Evolutionary conservation across 2,113 vertebrate genomes (phyloP).

Genomic region (Epinephelus moara): DNA sequence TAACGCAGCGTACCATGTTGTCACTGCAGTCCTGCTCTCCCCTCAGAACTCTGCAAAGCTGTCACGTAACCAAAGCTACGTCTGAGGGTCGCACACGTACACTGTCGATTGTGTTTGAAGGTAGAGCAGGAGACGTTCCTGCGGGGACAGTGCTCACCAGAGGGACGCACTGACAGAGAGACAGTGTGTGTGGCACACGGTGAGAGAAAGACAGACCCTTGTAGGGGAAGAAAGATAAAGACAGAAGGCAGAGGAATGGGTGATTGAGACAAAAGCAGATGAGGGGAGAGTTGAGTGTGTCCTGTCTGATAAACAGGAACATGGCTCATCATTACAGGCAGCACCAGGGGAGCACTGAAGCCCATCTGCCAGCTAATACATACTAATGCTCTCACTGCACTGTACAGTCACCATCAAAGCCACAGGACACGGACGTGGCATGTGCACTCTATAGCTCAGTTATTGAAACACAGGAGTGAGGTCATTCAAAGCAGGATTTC

Average conservation of each 20-base stretch:
- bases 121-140: conserved; percentile 57
- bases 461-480: conserved; percentile 13
- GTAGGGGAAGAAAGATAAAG: conserved; percentile 38
- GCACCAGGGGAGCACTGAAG: conserved; percentile 65
- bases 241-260: conserved; percentile 42
- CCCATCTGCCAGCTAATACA: conserved; percentile 79
- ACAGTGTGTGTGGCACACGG: not conserved
- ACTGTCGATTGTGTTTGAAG: conserved; percentile 53
- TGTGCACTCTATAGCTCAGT: conserved; percentile 7
- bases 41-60: conserved; percentile 50
- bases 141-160: conserved; percentile 22
- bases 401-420: conserved; percentile 58
- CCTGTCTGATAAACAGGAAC: conserved; percentile 77
- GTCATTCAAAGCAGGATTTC: conserved; percentile 49
- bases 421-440: conserved; percentile 46
- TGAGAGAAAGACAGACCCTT: not conserved
- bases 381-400: conserved; percentile 66
- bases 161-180: conserved; percentile 24
- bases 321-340: conserved; percentile 79
- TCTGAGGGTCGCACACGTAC: conserved; percentile 16
- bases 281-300: conserved; percentile 70
- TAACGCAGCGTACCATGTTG: conserved; percentile 57
- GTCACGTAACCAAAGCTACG: conserved; percentile 37
- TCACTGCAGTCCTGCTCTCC: conserved; percentile 45
- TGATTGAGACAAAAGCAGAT: conserved; percentile 76